A percentile compares a stretch with the other conserved stretches of the same genome.
Conservation (phyloP, 1,140 invertebrate species). For the Euura lappo region DNA sequence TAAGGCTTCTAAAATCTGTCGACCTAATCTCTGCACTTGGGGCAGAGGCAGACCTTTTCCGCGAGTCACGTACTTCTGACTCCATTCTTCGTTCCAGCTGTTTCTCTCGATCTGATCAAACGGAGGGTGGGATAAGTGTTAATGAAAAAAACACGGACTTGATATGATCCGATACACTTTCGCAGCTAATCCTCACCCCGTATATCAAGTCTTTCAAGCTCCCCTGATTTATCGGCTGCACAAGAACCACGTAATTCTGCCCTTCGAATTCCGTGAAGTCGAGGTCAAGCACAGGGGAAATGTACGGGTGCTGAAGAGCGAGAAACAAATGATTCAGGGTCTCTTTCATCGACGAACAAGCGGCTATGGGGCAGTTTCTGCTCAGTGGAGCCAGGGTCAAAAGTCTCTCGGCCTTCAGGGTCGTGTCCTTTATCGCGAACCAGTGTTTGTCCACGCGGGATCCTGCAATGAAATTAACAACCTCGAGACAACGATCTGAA, state of each 20-base stretch:
- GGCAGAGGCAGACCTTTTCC: constrained; percentile 73
- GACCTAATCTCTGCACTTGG: constrained; percentile 84
- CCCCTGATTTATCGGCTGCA: constrained; percentile 84
- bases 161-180: neutral
- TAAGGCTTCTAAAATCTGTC: constrained; percentile 87
- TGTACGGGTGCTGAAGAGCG: constrained; percentile 88
- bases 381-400: constrained; percentile 77
- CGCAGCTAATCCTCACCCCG: constrained; percentile 64
- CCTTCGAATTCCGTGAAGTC: constrained; percentile 67
- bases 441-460: constrained; percentile 86
- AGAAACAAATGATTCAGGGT: constrained; percentile 82
- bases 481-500: constrained; percentile 10
- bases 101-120: constrained; percentile 54
- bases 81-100: constrained; percentile 75
- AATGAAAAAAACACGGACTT: too few species aligned
- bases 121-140: neutral
- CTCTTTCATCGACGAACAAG: constrained; percentile 62
- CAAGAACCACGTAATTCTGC: constrained; percentile 69
- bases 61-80: constrained; percentile 71
- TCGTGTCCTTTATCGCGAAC: constrained; percentile 84
- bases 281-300: constrained; percentile 86
- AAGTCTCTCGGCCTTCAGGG: constrained; percentile 81
- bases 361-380: constrained; percentile 62
- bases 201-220: constrained; percentile 91
- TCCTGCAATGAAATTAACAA: constrained; percentile 56